Conservation (phyloP, 2,797 vertebrate species). For the Tenualosa thibaudeaui region DNA sequence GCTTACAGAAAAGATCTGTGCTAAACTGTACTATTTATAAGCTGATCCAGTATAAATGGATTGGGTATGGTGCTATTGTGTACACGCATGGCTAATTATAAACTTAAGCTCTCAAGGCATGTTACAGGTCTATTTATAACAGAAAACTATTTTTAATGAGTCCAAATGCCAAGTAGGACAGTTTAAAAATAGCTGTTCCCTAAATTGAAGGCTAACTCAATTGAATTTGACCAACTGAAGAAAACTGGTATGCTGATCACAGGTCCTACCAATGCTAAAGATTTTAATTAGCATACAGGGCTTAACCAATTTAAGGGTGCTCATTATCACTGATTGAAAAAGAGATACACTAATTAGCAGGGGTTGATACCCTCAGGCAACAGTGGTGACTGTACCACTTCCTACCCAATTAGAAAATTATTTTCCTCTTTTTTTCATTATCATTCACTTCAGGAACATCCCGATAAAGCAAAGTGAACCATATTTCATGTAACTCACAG, state of each 20-base stretch:
- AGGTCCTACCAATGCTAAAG: background rate
- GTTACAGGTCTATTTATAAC: slow-evolving; percentile 25
- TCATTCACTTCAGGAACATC: slow-evolving; percentile 10
- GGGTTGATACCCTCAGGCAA: background rate
- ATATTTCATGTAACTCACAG: background rate
- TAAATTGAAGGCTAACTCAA: background rate
- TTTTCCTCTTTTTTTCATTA: background rate
- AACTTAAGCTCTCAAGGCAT: slow-evolving; percentile 1
- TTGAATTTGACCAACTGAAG: background rate
- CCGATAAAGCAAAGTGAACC: background rate
- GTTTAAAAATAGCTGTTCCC: background rate
- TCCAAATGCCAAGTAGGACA: background rate
- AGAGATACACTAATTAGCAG: slow-evolving; percentile 3
- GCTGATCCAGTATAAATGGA: slow-evolving; percentile 44
- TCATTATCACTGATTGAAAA: slow-evolving; percentile 15
- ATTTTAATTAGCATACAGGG: slow-evolving; percentile 28
- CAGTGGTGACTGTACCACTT: background rate
- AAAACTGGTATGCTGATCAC: background rate
- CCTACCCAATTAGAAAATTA: slow-evolving; percentile 8
- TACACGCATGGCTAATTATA: slow-evolving; percentile 36
- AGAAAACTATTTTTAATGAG: slow-evolving; percentile 29
- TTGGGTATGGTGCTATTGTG: slow-evolving; percentile 28
- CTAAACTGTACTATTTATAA: slow-evolving; percentile 33
- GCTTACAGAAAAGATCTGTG: slow-evolving; percentile 21
- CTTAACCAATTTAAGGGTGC: slow-evolving; percentile 28